phyloP scores from a whole-genome alignment of 2,113 vertebrate species.

The Trematomus loennbergii region DNA sequence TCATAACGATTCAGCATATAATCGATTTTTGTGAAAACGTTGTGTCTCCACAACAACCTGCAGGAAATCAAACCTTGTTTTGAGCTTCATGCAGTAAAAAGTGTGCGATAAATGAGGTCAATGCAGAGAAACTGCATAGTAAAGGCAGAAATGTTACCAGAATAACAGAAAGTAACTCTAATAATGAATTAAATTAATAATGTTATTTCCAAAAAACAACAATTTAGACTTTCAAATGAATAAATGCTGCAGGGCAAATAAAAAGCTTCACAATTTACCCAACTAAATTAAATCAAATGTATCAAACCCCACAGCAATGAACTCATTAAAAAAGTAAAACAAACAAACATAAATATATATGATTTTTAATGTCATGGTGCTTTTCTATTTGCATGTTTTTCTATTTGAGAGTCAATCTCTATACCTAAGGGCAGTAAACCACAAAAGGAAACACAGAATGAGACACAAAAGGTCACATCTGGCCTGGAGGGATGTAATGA shows the following conservation, averaged over 20 bases:
- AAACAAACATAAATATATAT: not conserved
- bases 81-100: not conserved
- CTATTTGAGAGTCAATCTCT: not conserved
- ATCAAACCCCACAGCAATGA: constrained; percentile 4
- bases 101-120: not conserved
- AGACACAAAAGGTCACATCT: constrained; percentile 33
- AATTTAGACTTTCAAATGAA: no score
- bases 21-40: not conserved
- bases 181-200: not conserved
- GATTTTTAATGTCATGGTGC: not conserved
- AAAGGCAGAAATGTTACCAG: not conserved
- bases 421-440: constrained; percentile 21
- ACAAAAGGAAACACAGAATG: not conserved
- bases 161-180: not conserved
- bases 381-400: not conserved
- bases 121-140: not conserved
- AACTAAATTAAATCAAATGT: not conserved
- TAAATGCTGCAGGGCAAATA: not conserved
- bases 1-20: not conserved
- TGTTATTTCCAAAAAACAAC: no score
- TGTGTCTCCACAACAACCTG: not conserved
- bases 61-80: not conserved
- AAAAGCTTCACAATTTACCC: not conserved
- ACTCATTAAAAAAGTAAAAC: not conserved
- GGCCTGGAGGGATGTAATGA: not conserved